Base-by-base conservation (phyloP, 2,888 invertebrate genomes). In the Pasiphila rectangulata region DNA sequence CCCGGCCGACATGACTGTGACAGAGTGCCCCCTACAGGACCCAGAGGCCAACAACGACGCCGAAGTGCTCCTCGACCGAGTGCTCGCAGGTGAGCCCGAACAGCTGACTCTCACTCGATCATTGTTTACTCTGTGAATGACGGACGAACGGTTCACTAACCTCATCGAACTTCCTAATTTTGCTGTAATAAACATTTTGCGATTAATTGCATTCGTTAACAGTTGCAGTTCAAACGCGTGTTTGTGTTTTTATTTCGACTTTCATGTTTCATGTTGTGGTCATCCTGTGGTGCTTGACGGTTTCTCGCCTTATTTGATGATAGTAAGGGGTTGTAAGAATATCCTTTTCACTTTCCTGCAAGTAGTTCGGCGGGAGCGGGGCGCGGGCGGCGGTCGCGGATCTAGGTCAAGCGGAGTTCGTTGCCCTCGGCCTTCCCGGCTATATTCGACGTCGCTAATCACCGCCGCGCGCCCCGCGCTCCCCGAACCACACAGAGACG, bases 341-440 rank as follows among this genome's bases (percentile, higher is more conserved):
- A 68, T 81, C 74, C 79, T 83, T 86, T 85, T 87, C 83, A 85
- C 84, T 86, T 86, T 87, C 83, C 70, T 79, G 67, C 63, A 72
- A 64, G 67, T 51, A 46, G 59, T n/a, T n/a, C n/a, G 61, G 51
- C 52, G 37, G 39, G 54, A 24, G 53, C 49, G n/a, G 62, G 55
- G 61, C 51, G 60, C 57, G 66, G 61, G 64, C 50, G 57, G 54
- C 54, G 54, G 61, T 58, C 59, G 67, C 75, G 66, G 73, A 88
- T 83, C 87, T 88, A 68, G 88, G 88, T 87, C 88, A 86, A 81
- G 81, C 86, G 64, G 85, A 87, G 87, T 85, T 88, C 87, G 83
- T 86, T 86, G 86, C 85, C 84, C 87, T 85, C 87, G 87, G 87
- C 87, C 87, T 87, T 88, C 87, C 85, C 84, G 75, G 79, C 85